Percentiles rank a stretch among this genome's conserved stretches.
Conservation (phyloP, 2,888 invertebrate species). For the Heteropelma amictum region DNA sequence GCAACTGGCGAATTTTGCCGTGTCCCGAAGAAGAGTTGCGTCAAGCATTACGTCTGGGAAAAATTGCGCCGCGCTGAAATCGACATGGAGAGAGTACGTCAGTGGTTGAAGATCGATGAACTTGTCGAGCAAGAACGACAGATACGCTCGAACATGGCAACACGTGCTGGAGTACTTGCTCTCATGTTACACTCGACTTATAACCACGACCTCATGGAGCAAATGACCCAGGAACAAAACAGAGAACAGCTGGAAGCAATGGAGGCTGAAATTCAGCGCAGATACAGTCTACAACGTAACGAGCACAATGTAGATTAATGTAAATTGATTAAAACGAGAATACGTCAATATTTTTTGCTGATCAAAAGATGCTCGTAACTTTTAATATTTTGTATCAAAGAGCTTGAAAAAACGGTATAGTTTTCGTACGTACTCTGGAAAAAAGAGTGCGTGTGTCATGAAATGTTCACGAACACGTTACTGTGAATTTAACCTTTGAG, state of each 20-base stretch:
- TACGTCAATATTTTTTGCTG: background rate
- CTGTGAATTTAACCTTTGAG: too few species aligned
- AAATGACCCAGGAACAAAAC: constrained; percentile 81
- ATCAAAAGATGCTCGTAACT: too few species aligned
- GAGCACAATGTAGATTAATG: constrained; percentile 48
- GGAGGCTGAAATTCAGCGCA: constrained; percentile 77
- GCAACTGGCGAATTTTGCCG: constrained; percentile 92
- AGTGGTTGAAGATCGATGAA: constrained; percentile 97
- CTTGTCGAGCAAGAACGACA: constrained; percentile 95
- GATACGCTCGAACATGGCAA: constrained; percentile 85
- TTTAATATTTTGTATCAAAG: too few species aligned
- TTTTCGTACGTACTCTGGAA: too few species aligned
- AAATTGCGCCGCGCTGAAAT: constrained; percentile 95
- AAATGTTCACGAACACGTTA: too few species aligned
- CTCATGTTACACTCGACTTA: constrained; percentile 98
- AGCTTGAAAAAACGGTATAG: too few species aligned
- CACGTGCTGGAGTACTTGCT: constrained; percentile 93
- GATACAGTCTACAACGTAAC: constrained; percentile 64
- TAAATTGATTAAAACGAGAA: background rate
- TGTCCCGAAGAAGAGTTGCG: constrained; percentile 93
- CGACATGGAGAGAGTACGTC: constrained; percentile 93
- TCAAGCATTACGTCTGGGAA: constrained; percentile 97
- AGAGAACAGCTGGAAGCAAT: constrained; percentile 79
- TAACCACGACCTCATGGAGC: constrained; percentile 94
- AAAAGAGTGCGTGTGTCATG: too few species aligned